Base-by-base conservation (phyloP, 2,113 vertebrate genomes). In the Pagrus major region DNA sequence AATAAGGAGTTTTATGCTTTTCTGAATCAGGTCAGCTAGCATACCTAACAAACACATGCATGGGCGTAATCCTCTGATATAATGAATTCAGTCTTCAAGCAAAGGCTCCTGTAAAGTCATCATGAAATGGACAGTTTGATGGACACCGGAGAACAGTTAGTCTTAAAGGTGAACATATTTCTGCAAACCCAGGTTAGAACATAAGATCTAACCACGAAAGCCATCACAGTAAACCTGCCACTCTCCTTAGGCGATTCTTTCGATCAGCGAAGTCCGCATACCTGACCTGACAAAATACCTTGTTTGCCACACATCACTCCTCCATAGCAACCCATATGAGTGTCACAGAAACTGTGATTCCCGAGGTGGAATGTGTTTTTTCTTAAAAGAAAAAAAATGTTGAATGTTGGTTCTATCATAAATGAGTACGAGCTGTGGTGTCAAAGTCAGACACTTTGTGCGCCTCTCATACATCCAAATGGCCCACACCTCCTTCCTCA, bases 1-100 rank as follows among this genome's bases (percentile, higher is more conserved):
- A 81, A 78, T 51, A 59, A 27, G 29, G n/a, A 54, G 21, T 23
- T 27, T 56, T 4, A 44, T 42, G 18, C 8, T 54, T 68, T 42
- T 65, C n/a, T 23, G 3, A 21, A 20, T 23, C 21, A 21, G 16
- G 25, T 61, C 14, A 42, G 42, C n/a, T n/a, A n/a, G n/a, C n/a
- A n/a, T n/a, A n/a, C n/a, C n/a, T n/a, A n/a, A n/a, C n/a, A 21
- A 29, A 69, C 14, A 41, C 49, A 23, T 20, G 18, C 7, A 51
- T 37, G n/a, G 14, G 39, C 9, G 11, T 35, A 49, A 47, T n/a
- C 3, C 18, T 68, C 51, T n/a, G n/a, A 42, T 29, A 1, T 39
- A 7, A 14, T 15, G 3, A 27, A 29, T 18, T 59, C 42, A 51
- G 3, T 51, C 47, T 27, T 21, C 23, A 63, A 61, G 35, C 12